Base-by-base conservation (phyloP, 2,113 vertebrate genomes). In the Pavo muticus region DNA sequence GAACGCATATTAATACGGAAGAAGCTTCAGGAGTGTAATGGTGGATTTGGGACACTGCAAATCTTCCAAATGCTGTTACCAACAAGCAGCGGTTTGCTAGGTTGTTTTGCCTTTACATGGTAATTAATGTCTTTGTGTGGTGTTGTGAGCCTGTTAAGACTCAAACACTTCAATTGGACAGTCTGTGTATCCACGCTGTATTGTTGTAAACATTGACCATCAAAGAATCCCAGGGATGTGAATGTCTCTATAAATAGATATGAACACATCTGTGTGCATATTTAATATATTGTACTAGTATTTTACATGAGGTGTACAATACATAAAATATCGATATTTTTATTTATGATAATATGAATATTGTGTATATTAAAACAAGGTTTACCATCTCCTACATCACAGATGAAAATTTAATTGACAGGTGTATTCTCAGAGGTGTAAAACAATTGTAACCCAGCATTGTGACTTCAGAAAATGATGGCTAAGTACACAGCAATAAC, bases 171-270 rank as follows among this genome's bases (percentile, higher is more conserved):
- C 29, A n/a, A 6, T 24, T 29, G 57, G 17, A 10, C 37, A 47
- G 25, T 42, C 47, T 48, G 23, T 63, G n/a, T 45, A 48, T 59
- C n/a, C 70, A 20, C 8, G 1, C 19, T 42, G 16, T 30, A 14
- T 24, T 37, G 8, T 40, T 73, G 21, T 60, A 12, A 73, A 30
- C 6, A 1, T 54, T 72, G 7, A 44, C 50, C 9, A 1, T 60
- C 61, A 70, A 25, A 69, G 20, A 39, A 13, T 86, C 10, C 12
- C 16, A 15, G 35, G 27, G n/a, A 35, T 70, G n/a, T 15, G 14
- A 76, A 47, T 0, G 0, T 21, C 32, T 88, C 69, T 23, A 29
- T 71, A 24, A 24, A 10, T 52, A 18, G 40, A 30, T 30, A 18
- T 73, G 37, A 78, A 70, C 25, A 39, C 45, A 35, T 24, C 21